A percentile compares a stretch with the other conserved stretches of the same genome.
Evolutionary conservation across 2,888 invertebrate species (phyloP).

Genomic region (Caenorhabditis doughertyi): DNA sequence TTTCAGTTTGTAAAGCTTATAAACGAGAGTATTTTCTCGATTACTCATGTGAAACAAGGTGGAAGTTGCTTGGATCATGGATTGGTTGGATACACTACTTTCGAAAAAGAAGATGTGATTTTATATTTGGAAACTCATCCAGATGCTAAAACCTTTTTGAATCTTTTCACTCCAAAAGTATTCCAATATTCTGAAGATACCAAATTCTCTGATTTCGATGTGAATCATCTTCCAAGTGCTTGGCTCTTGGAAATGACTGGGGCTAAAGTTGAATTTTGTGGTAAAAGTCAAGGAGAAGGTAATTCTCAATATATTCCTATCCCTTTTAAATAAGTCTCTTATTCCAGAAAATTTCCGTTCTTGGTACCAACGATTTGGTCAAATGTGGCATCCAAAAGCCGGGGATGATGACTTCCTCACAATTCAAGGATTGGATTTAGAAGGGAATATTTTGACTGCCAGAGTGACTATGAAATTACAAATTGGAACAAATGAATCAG

Average conservation of each 20-base stretch:
- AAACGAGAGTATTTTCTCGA: neutral
- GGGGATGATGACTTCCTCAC: neutral
- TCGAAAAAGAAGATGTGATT: neutral
- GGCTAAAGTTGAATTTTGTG: neutral
- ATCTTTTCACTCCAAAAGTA: neutral
- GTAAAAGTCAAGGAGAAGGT: too few species aligned
- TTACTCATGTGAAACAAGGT: neutral
- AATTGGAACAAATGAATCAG: neutral
- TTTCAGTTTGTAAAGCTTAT: too few species aligned
- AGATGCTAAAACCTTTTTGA: neutral
- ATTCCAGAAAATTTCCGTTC: constrained; percentile 12
- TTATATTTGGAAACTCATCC: neutral
- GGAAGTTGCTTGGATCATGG: neutral
- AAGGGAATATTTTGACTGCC: neutral
- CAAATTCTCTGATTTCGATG: neutral
- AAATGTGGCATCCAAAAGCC: neutral
- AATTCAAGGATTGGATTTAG: constrained; percentile 1
- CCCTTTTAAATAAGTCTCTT: neutral
- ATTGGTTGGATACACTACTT: neutral
- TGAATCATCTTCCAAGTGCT: neutral
- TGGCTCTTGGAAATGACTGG: neutral
- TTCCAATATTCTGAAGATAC: neutral
- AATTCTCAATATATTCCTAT: too few species aligned
- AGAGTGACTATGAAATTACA: constrained; percentile 7
- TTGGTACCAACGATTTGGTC: constrained; percentile 8